phyloP scores from a whole-genome alignment of 2,113 vertebrate genomes.

The Myanophis thanlyinensis region DNA sequence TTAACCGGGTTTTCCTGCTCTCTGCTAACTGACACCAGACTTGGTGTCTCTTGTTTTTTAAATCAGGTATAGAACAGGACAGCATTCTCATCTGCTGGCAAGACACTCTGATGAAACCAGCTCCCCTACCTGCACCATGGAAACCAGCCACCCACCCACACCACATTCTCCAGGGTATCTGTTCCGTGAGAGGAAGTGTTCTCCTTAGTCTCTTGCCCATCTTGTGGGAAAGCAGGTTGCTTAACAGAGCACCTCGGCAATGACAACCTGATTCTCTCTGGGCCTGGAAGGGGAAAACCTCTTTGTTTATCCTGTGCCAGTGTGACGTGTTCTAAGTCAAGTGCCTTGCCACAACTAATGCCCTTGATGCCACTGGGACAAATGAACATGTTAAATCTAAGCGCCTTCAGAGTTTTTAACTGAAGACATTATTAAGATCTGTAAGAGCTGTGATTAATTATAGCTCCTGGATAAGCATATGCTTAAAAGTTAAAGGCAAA shows the following conservation, averaged over 20 bases:
- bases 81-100: not conserved
- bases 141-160: not conserved
- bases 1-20: no score
- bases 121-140: conserved; percentile 3
- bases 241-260: not conserved
- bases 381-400: not conserved
- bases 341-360: no score
- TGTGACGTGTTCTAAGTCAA: not conserved
- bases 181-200: not conserved
- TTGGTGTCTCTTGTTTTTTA: no score
- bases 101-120: not conserved
- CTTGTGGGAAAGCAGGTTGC: not conserved
- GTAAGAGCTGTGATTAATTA: not conserved
- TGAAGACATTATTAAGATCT: not conserved
- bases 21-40: no score
- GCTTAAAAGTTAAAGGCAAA: not conserved
- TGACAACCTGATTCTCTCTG: not conserved
- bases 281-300: not conserved
- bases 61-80: no score
- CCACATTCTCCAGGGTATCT: conserved; percentile 9
- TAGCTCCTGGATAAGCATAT: not conserved
- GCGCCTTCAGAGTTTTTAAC: not conserved
- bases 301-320: not conserved
- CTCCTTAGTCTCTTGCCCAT: not conserved
- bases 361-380: not conserved